Evolutionary conservation across 1,140 invertebrate genomes (phyloP), one percentile per base, ranked within the genome.

Genomic region (Lerema accius): DNA sequence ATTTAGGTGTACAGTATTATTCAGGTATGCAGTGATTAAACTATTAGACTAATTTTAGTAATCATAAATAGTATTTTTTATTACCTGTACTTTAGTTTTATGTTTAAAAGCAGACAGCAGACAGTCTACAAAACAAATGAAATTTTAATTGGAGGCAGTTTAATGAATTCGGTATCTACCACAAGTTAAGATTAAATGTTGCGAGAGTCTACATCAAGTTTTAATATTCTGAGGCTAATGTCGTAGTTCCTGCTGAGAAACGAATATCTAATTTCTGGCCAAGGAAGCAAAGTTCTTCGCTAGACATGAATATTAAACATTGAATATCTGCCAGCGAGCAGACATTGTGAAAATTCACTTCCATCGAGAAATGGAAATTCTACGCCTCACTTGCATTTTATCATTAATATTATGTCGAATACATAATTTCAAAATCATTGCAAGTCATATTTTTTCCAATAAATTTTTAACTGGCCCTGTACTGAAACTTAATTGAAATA

Each of bases 231-330:
- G 53, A 50, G 63, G 69, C 65, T 66, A 67, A 65, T 73, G 66
- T 69, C 53, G 37, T 72, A 74, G 69, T 74, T 76, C 69, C 65
- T 67, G 66, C 67, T 72, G 68, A 76, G 65, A 67, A 75, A 68
- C 72, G 76, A 79, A 79, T 81, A 79, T 77, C 76, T 79, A 81
- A 77, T 77, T 77, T 81, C 74, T 69, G 73, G 59, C 53, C 69
- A 65, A 69, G 69, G 73, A 75, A 81, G 71, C 71, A 80, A 78
- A 73, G 73, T 68, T 80, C 69, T 65, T 65, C 67, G 65, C 74
- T 70, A 71, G 73, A 73, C 70, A 76, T 76, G 79, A 82, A 80
- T 82, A 80, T 82, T 82, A 80, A 82, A 73, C 76, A 71, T 45
- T 74, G 76, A 78, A 78, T 76, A 80, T 82, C 76, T 67, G 64